Conservation (phyloP, 2,113 vertebrate genomes). For the Baryphthengus martii region DNA sequence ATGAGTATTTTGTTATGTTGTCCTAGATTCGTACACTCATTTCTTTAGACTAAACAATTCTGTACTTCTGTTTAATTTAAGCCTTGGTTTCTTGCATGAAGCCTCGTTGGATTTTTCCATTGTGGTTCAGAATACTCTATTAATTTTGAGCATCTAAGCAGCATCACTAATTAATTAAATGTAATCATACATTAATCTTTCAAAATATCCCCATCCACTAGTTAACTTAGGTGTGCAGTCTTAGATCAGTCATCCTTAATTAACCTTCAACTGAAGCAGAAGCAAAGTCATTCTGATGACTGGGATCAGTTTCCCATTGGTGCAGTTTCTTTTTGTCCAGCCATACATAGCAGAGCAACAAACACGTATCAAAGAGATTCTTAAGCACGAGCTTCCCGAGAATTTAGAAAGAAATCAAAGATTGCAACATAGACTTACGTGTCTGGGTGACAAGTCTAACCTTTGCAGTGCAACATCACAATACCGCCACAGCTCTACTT, state of each 20-base stretch:
- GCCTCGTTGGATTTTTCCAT: not conserved
- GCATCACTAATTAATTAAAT: slow-evolving; percentile 25
- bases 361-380: not conserved
- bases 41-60: not conserved
- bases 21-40: not conserved
- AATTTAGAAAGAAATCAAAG: not conserved
- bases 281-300: not conserved
- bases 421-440: not conserved
- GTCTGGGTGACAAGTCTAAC: not conserved
- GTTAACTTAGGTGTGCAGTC: not conserved
- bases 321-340: not conserved
- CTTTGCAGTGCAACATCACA: not conserved
- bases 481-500: not conserved
- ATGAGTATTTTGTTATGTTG: not conserved
- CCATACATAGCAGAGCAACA: not conserved
- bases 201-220: not conserved
- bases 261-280: not conserved
- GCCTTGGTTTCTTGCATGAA: not conserved
- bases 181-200: not conserved
- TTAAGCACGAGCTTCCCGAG: not conserved
- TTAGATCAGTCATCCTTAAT: not conserved
- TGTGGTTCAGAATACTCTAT: not conserved
- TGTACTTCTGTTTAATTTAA: not conserved
- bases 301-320: not conserved
- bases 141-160: not conserved